Base-by-base conservation (phyloP, 2,797 vertebrate genomes). In the Cryptoprocta ferox region DNA sequence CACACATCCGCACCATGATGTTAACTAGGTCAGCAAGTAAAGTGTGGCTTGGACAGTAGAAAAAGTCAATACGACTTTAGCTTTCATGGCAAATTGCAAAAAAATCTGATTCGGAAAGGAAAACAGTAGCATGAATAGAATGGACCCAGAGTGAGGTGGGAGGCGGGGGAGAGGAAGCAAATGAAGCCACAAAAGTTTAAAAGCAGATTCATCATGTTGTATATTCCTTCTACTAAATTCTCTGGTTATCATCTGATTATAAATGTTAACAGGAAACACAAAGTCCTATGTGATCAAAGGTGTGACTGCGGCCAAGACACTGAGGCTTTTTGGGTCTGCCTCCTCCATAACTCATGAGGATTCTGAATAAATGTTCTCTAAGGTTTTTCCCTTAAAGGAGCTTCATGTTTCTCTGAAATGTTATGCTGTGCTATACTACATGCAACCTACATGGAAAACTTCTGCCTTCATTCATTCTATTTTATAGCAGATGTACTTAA, bases 231-330 rank as follows among this genome's bases (percentile, higher is more conserved):
- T 15, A 42, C 37, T 66, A 61, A 37, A 16, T 30, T 71, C 35
- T 86, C 53, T n/a, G 21, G 37, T n/a, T 48, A 50, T 81, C 32
- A 18, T 85, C 65, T 94, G 93, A 73, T 82, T 71, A 75, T 59
- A 89, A 82, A 26, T 18, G 50, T 68, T 66, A 93, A 66, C 13
- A 81, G 65, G 21, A 76, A 95, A 63, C 26, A 82, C 35, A 70
- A 97, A 93, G 45, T 95, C 30, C 28, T 70, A 16, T 35, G 32
- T n/a, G 63, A 66, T 37, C n/a, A 35, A 71, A 97, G 73, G 21
- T 79, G 6, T 80, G 48, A 42, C 10, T 26, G 73, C 42, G 45
- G 76, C 26, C n/a, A 89, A 90, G 80, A 83, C 59, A 45, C 7
- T 0, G n/a, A 32, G 53, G 59, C 4, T 26, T 21, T 80, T 30